Base-by-base conservation (phyloP, 1,140 invertebrate genomes). In the Thaumatotibia leucotreta region DNA sequence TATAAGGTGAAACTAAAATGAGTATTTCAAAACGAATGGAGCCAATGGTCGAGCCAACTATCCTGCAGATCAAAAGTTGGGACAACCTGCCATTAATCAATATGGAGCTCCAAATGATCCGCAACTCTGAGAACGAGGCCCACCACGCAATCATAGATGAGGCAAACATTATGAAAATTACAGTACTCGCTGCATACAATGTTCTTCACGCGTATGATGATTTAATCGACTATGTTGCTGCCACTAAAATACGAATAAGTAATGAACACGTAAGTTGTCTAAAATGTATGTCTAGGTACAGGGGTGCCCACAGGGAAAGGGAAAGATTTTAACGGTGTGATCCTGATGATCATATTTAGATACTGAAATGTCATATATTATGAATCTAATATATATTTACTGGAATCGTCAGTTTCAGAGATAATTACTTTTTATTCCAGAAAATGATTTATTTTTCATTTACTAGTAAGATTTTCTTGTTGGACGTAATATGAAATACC, bases 51-150 rank as follows among this genome's bases (percentile, higher is more conserved):
- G 29, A 63, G 10, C 74, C 70, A 1, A 66, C 79, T 6, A 39
- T 75, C 9, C 61, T 84, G 22, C 29, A 67, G 4, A 63, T 67
- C 2, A 83, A 86, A 61, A 91, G 88, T 65, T 91, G 88, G 86
- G 79, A 83, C 9, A 89, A 81, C 49, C 74, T 91, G 1, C 88
- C 86, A 11, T 63, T 85, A 5, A 63, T 91, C 1, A 77, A 72
- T 0, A 63, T 91, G 54, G 75, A 80, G 39, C 27, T 90, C 22
- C 68, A 65, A 10, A 69, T 75, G 0, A 63, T 66, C 5, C 67
- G 79, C n/a, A 74, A 88, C 45, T 35, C 65, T 27, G 61, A 67
- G 8, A 87, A 86, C 39, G 14, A 17, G 0, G 5, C 32, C 0
- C 83, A 88, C 61, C 82, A 89, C 27, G 68, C 74, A 35, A 20